Percentiles rank a stretch among this genome's conserved stretches.
These are phyloP conservation scores for Lepus europaeus DNA, from an alignment of 2,113 vertebrate genomes.

Conservation along the genomic window DNA sequence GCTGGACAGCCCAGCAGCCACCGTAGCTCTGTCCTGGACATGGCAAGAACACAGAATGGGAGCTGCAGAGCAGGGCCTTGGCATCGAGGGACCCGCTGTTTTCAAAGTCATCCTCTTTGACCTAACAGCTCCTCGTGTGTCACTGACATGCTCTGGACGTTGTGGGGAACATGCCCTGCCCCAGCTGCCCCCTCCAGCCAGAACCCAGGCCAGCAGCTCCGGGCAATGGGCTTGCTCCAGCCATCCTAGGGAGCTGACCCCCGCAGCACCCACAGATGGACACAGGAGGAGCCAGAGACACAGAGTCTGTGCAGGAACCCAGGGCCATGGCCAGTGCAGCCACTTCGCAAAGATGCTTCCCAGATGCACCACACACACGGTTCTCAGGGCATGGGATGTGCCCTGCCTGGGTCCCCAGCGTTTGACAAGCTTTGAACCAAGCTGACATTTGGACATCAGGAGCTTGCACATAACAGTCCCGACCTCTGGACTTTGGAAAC, in stretches of 20 bases:
- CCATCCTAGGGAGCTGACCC: too few relatives aligned
- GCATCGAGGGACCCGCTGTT: background rate
- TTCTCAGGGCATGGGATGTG: background rate
- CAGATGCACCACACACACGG: rapidly evolving
- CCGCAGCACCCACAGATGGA: background rate
- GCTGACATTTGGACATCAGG: background rate
- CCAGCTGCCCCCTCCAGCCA: background rate
- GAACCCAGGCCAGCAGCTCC: background rate
- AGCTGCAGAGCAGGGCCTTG: too few relatives aligned
- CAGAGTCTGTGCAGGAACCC: rapidly evolving
- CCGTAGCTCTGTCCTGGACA: background rate
- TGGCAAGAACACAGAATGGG: background rate
- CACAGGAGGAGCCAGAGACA: background rate
- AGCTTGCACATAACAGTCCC: background rate
- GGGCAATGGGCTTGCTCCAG: too few relatives aligned
- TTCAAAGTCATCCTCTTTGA: background rate
- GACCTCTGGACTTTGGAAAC: background rate
- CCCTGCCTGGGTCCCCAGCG: background rate
- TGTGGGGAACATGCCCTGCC: background rate
- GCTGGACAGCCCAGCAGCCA: background rate
- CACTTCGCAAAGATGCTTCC: background rate
- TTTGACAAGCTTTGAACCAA: background rate
- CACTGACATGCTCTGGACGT: background rate
- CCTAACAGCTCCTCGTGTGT: background rate
- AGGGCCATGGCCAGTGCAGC: background rate